Base-by-base conservation (phyloP, 1,140 invertebrate species). In the Hestina assimilis region DNA sequence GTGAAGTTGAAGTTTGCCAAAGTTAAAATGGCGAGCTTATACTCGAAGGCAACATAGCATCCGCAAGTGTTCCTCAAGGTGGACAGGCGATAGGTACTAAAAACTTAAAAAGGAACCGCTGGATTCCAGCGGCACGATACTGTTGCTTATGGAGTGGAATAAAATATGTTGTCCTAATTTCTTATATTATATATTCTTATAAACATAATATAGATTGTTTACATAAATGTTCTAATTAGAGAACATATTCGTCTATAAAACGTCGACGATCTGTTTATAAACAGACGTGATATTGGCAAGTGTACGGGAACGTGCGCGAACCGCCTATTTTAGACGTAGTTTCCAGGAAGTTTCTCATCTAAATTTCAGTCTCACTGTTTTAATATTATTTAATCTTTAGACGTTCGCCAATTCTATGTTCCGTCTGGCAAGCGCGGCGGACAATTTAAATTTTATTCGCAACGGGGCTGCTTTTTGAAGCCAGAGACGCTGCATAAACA, bases 301-400 rank as follows among this genome's bases (percentile, higher is more conserved):
- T 57, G 62, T 59, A 66, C 59, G 50, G 65, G 69, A 75, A 66
- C 69, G 65, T 66, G 72, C 66, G 63, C 59, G 69, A 68, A 63
- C 54, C 57, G 59, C 52, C 67, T 71, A 69, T 71, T 72, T 69
- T 48, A 66, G 59, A 50, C 41, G 17, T 33, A 42, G 61, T 75
- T 82, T 79, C 76, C 79, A 72, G 76, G 76, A 82, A 82, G 69
- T 66, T 54, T 63, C 56, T 33, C 57, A 69, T 65, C 61, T 63
- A 70, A 72, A 64, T 66, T 35, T 35, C 59, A 55, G 55, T 62
- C 53, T 55, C 55, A 62, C 62, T 61, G 64, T 69, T 59, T 62
- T 50, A 66, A 69, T 63, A 62, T 64, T 54, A 68, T 75, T 71
- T 76, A 79, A 83, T 75, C 80, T 83, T 83, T 71, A 77, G 71